A percentile compares a stretch with the other conserved stretches of the same genome.
Evolutionary conservation across 2,888 invertebrate species (phyloP).

Genomic region (Aleiodes alternator): DNA sequence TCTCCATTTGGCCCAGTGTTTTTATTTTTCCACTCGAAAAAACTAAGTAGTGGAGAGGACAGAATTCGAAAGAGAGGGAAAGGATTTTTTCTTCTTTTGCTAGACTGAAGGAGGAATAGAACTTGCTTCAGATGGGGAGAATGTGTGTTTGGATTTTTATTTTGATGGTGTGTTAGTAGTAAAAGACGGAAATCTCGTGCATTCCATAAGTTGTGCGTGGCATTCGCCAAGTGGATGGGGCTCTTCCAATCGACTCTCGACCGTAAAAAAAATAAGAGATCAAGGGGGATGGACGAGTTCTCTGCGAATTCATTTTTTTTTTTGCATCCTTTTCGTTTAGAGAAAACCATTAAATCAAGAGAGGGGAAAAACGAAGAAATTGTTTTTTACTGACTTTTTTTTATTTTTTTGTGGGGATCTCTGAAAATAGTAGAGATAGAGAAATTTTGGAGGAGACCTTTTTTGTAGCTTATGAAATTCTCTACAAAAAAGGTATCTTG

Average conservation of each 20-base stretch:
- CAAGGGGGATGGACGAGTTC: constrained; percentile 50
- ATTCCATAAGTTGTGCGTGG: constrained; percentile 52
- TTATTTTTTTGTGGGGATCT: too few relatives aligned
- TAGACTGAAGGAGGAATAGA: neutral
- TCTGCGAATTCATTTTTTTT: constrained; percentile 7
- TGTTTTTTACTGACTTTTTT: too few relatives aligned
- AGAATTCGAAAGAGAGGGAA: neutral
- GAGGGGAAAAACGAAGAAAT: neutral
- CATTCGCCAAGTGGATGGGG: constrained; percentile 49
- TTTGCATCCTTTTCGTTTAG: neutral
- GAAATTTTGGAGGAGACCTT: too few relatives aligned
- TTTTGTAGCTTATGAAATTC: too few relatives aligned
- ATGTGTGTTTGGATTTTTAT: constrained; percentile 17
- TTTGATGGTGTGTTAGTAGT: constrained; percentile 10
- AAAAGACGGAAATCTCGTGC: constrained; percentile 50
- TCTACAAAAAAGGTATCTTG: too few relatives aligned
- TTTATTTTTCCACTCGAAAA: constrained; percentile 10
- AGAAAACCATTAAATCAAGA: constrained; percentile 8
- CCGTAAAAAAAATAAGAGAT: constrained; percentile 19
- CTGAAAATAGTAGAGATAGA: too few relatives aligned
- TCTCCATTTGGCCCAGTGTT: neutral
- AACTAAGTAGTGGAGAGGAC: neutral
- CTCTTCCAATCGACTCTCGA: constrained; percentile 24
- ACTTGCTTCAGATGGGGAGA: neutral
- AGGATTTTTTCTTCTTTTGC: neutral